These are phyloP conservation scores for Aegotheles bennettii DNA, from an alignment of 2,113 vertebrate species.

Conservation along the genomic window DNA sequence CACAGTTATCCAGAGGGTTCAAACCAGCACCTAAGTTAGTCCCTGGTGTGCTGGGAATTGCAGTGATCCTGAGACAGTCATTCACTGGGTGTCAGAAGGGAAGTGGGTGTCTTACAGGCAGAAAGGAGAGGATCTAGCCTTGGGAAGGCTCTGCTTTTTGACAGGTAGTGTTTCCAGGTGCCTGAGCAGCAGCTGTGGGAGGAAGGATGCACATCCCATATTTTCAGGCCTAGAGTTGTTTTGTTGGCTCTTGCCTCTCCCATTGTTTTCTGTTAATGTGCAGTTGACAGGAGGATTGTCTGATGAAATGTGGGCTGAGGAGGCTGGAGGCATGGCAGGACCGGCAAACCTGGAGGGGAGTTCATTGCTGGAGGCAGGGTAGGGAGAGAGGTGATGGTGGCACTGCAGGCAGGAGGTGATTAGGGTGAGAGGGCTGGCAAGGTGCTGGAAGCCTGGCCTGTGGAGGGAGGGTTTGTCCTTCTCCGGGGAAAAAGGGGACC, in stretches of 20 bases:
- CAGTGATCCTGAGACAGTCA: background rate
- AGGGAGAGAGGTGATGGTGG: background rate
- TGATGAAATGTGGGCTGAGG: background rate
- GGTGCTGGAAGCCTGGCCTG: background rate
- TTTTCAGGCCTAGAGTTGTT: slow-evolving; percentile 1
- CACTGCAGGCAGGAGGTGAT: background rate
- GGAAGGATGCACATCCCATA: background rate
- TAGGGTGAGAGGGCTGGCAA: background rate
- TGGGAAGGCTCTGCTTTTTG: background rate
- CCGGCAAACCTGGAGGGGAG: background rate
- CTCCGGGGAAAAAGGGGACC: background rate
- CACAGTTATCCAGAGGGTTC: background rate
- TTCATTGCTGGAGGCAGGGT: background rate
- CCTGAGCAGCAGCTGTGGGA: background rate
- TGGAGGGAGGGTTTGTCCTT: background rate
- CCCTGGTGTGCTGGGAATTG: background rate
- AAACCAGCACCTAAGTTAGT: background rate
- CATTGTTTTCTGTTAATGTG: background rate
- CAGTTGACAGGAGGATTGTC: background rate
- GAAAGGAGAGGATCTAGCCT: background rate
- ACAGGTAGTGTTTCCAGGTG: background rate
- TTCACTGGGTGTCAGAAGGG: background rate
- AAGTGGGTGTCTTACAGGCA: background rate
- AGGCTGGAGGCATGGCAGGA: background rate
- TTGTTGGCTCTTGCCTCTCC: background rate